phyloP scores from a whole-genome alignment of 2,797 vertebrate species.

The Eleutherodactylus coqui region DNA sequence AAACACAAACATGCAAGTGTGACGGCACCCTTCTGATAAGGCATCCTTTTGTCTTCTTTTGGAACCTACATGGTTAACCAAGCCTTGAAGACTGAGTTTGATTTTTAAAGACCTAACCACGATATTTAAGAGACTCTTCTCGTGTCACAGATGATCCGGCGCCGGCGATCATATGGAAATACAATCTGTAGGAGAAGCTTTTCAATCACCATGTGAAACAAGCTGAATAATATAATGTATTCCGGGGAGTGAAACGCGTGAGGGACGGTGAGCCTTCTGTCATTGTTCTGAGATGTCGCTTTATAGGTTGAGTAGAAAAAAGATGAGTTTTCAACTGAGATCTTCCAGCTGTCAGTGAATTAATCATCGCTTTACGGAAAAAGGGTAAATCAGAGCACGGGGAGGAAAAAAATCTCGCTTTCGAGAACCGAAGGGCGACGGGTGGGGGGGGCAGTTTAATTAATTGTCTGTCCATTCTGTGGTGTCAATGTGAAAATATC shows the following conservation, averaged over 20 bases:
- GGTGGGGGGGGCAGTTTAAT: background rate
- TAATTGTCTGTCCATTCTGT: background rate
- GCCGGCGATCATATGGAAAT: background rate
- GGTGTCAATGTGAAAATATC: constrained; percentile 11
- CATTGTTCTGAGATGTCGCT: constrained; percentile 31
- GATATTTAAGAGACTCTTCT: background rate
- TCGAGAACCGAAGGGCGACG: background rate
- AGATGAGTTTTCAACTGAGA: constrained; percentile 3
- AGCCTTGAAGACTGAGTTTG: background rate
- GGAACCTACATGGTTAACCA: background rate
- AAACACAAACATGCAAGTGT: too few species aligned
- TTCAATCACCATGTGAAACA: constrained; percentile 13
- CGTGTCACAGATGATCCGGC: background rate
- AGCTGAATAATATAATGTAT: constrained; percentile 35
- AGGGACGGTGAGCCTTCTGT: background rate
- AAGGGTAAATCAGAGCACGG: constrained; percentile 6
- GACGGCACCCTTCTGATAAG: too few species aligned
- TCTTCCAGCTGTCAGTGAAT: constrained; percentile 38
- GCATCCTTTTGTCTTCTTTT: background rate
- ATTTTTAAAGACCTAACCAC: background rate
- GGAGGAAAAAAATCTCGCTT: background rate
- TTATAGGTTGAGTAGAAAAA: background rate
- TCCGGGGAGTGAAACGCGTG: background rate
- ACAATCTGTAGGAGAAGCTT: background rate
- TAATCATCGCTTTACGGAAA: constrained; percentile 15